Conservation (phyloP, 2,888 invertebrate species). For the Abrostola tripartita region DNA sequence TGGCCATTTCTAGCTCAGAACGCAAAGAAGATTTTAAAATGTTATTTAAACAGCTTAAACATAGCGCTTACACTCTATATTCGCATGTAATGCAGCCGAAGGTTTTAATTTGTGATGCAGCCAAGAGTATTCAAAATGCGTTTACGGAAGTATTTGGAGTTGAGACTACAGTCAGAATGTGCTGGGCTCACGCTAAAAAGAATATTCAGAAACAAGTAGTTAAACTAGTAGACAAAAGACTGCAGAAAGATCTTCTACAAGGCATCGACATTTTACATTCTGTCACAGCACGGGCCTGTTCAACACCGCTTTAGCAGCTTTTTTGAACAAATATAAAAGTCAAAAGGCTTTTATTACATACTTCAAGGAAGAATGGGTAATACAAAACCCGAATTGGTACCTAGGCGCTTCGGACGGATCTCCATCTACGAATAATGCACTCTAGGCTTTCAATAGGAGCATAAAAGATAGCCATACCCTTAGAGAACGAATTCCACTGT, state of each 20-base stretch:
- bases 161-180: background rate
- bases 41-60: slow-evolving; percentile 1
- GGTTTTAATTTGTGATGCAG: background rate
- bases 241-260: slow-evolving; percentile 3
- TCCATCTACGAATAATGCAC: no score
- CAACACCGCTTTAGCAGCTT: background rate
- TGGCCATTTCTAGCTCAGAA: slow-evolving; percentile 4
- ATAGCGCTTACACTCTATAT: slow-evolving; percentile 5
- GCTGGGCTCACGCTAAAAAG: background rate
- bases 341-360: no score
- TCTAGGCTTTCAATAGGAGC: no score
- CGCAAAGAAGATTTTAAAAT: slow-evolving; percentile 17
- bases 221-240: slow-evolving; percentile 1
- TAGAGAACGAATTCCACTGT: no score
- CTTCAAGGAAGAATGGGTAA: no score
- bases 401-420: no score
- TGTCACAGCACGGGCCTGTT: slow-evolving; percentile 2
- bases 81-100: background rate
- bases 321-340: no score
- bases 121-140: background rate
- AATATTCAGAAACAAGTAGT: background rate
- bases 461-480: no score
- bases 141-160: background rate
- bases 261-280: slow-evolving; percentile 5
- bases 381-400: no score